Evolutionary conservation across 1,140 invertebrate genomes (phyloP), one percentile per base, ranked within the genome.

Genomic region (Brachionus plicatilis): DNA sequence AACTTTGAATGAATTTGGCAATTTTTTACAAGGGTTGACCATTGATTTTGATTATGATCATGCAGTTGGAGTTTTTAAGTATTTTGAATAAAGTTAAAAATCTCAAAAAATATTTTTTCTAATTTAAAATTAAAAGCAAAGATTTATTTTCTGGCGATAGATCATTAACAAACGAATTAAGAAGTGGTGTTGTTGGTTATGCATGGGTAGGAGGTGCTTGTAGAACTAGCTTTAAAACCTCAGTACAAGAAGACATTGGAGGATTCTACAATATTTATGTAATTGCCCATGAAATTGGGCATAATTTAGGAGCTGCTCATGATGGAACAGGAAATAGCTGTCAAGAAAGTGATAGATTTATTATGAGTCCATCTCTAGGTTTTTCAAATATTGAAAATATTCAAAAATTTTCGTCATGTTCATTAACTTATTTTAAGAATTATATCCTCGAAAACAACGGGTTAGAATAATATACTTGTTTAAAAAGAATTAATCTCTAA

Each of bases 41-140:
- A 7, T 65, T 53, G 4, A n/a, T 14, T n/a, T 80, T 43, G 27
- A 27, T 1, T 80, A 80, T 80, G 76, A 80, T 65, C 79, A 65
- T 65, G 79, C 79, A 37, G 41, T 65, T 24, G 79, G 50, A 43
- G 33, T 82, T 65, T 82, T 82, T 47, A 45, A 68, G 79, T 82
- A 65, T 14, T 60, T 47, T 33, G 12, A 47, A 47, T 0, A 14
- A 47, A 12, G 2, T 11, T n/a, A n/a, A 47, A n/a, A 47, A 47
- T 12, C 45, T 1, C 11, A 47, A 12, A 47, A 14, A 47, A 14
- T 47, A 3, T 47, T 47, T 12, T 37, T 37, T 37, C 33, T 37
- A 76, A 43, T 43, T 76, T 76, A 45, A 56, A 56, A n/a, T 5
- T 76, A 41, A n/a, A 45, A 78, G 75, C 24, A 78, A 78, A 56